These are phyloP conservation scores for Mastigias papua DNA, from an alignment of 30 jellyfish, hydroid and myxozoan species.

Conservation along the genomic window DNA sequence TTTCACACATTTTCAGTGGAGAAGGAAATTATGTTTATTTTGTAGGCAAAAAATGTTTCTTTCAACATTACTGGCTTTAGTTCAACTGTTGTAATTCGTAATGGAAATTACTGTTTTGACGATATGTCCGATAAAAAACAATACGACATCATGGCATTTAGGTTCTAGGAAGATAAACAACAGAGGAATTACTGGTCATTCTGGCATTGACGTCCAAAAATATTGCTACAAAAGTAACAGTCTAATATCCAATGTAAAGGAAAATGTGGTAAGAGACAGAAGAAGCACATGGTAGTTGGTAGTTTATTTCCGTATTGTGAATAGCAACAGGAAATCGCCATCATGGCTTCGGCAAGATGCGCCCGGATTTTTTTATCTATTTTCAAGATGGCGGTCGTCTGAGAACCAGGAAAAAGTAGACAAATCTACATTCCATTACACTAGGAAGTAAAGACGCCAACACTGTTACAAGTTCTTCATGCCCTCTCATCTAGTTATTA, in stretches of 20 bases:
- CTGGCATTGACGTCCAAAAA: too few species aligned
- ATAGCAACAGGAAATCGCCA: constrained; percentile 12
- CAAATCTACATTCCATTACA: background rate
- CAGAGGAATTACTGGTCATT: too few species aligned
- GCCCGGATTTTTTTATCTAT: background rate
- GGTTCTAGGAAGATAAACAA: too few species aligned
- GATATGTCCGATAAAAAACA: too few species aligned
- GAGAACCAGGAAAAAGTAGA: constrained; percentile 8
- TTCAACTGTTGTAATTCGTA: too few species aligned
- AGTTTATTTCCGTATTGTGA: constrained; percentile 26
- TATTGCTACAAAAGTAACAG: background rate
- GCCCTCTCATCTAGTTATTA: background rate
- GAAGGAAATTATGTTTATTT: too few species aligned
- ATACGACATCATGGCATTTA: too few species aligned
- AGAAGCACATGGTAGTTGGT: constrained; percentile 43
- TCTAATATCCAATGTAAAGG: background rate
- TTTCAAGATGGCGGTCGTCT: constrained; percentile 11
- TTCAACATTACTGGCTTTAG: too few species aligned
- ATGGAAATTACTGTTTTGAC: too few species aligned
- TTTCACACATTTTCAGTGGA: too few species aligned
- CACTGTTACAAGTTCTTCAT: background rate
- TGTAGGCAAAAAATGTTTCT: too few species aligned
- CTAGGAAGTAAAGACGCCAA: background rate
- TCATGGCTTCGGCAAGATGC: constrained; percentile 29
- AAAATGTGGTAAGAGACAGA: background rate